Conservation (phyloP, 2,888 invertebrate genomes). For the Galeopsomyia nigrocyanea region DNA sequence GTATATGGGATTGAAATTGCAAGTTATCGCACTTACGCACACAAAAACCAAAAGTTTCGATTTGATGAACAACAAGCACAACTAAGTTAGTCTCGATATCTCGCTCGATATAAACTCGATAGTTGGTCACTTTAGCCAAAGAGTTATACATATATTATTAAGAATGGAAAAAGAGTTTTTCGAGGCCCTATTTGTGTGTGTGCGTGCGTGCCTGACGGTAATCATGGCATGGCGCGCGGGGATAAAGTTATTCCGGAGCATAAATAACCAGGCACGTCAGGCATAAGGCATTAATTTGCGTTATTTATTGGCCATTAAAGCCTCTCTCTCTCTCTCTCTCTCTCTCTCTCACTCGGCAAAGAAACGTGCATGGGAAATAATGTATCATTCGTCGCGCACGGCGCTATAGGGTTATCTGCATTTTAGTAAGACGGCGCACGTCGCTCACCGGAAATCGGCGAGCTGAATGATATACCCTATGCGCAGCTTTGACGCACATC, state of each 20-base stretch:
- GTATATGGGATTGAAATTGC: no score
- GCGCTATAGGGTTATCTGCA: constrained; percentile 52
- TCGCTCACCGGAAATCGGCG: no score
- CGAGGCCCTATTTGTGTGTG: no score
- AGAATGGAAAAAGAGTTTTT: no score
- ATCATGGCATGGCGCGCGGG: constrained; percentile 64
- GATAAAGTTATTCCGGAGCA: constrained; percentile 68
- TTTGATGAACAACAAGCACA: no score
- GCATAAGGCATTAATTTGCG: constrained; percentile 68
- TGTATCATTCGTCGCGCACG: constrained; percentile 65
- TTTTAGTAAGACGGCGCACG: no score
- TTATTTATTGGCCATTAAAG: constrained; percentile 68
- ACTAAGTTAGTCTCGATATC: no score
- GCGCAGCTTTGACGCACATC: constrained; percentile 16
- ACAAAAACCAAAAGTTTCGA: no score
- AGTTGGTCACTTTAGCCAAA: no score
- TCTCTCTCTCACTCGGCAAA: constrained; percentile 54
- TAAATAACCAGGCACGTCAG: constrained; percentile 66
- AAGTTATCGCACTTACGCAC: no score
- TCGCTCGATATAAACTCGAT: no score
- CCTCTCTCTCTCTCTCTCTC: constrained; percentile 37
- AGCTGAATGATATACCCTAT: constrained; percentile 50
- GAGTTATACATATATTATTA: no score
- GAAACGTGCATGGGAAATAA: constrained; percentile 67
- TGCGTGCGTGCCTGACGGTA: constrained; percentile 66